phyloP scores from a whole-genome alignment of 2,113 vertebrate species.

The Megalops atlanticus region DNA sequence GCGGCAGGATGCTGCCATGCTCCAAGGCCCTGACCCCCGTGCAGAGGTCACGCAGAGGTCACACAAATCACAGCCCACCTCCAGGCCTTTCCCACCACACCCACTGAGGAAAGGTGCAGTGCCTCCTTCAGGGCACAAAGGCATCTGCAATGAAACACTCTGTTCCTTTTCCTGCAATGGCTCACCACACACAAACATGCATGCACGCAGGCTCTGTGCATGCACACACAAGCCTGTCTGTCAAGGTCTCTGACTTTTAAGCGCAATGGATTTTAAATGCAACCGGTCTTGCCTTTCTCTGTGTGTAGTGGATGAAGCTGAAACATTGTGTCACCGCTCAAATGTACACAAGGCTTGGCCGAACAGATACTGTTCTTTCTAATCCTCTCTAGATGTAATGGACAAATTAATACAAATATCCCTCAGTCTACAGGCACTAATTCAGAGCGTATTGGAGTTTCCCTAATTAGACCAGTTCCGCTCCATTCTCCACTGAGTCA shows the following conservation, averaged over 20 bases:
- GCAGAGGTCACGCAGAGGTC: constrained; percentile 18
- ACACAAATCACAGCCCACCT: not conserved
- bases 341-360: not conserved
- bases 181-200: not conserved
- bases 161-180: not conserved
- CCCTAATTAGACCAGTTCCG: not conserved
- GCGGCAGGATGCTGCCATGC: constrained; percentile 15
- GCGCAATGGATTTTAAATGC: too few species aligned
- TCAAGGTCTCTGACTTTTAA: too few species aligned
- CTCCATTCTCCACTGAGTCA: not conserved
- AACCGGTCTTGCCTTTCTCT: too few species aligned
- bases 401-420: not conserved
- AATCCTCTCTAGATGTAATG: not conserved
- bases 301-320: too few species aligned
- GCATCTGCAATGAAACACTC: not conserved
- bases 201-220: not conserved
- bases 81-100: not conserved
- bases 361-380: not conserved
- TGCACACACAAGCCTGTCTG: too few species aligned
- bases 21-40: constrained; percentile 8
- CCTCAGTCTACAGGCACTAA: not conserved
- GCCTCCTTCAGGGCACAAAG: not conserved
- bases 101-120: not conserved
- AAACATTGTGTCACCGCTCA: too few species aligned
- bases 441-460: not conserved